These are phyloP conservation scores for Isotomurus palustris DNA, from an alignment of 2,888 invertebrate genomes.

Conservation along the genomic window DNA sequence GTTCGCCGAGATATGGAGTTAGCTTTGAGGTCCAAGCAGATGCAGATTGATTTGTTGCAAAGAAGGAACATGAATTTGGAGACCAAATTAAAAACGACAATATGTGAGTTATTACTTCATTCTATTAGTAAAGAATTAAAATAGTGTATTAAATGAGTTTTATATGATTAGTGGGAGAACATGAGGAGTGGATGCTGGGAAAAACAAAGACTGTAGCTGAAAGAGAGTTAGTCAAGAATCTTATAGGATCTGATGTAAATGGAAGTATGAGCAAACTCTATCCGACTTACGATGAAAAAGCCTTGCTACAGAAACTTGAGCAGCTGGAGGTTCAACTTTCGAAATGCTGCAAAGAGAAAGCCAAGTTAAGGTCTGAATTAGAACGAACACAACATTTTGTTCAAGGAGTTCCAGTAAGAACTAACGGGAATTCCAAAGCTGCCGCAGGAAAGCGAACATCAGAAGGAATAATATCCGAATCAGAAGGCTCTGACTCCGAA, in stretches of 20 bases:
- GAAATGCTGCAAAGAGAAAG: conserved; percentile 44
- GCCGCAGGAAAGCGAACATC: no score
- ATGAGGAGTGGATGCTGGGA: conserved; percentile 35
- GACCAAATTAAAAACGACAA: conserved; percentile 34
- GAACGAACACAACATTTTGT: no score
- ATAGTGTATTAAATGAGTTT: conserved; percentile 4
- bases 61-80: conserved; percentile 42
- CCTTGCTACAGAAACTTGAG: conserved; percentile 36
- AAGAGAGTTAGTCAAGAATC: conserved; percentile 9
- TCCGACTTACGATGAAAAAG: conserved; percentile 31
- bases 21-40: conserved; percentile 38
- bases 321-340: conserved; percentile 41
- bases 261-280: conserved; percentile 21
- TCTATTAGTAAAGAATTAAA: conserved; percentile 5
- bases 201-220: conserved; percentile 1
- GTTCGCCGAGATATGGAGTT: conserved; percentile 11
- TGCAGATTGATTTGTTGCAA: conserved; percentile 40
- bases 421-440: no score
- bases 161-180: conserved; percentile 33
- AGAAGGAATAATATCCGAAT: no score
- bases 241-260: conserved; percentile 13
- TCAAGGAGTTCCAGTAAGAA: no score
- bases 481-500: no score
- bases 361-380: conserved; percentile 30
- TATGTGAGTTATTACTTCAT: conserved; percentile 25